These are phyloP conservation scores for Ochotona princeps DNA, from an alignment of 2,113 vertebrate species.

Conservation along the genomic window DNA sequence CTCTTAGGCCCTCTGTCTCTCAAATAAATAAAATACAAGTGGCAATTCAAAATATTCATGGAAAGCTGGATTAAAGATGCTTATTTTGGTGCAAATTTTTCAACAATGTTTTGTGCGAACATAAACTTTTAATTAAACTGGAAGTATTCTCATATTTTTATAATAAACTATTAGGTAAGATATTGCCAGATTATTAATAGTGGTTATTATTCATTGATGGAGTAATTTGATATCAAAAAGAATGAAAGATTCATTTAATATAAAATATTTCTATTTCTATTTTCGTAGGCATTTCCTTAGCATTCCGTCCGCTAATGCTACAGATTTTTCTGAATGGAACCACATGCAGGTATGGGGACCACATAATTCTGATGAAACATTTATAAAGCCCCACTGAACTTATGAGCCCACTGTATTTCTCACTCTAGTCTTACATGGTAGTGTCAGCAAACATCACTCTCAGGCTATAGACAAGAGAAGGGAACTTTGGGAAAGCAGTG, in stretches of 20 bases:
- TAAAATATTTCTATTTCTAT: neutral
- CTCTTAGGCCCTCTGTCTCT: no score
- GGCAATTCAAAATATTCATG: no score
- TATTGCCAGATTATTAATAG: neutral
- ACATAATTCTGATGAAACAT: neutral
- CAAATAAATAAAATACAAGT: no score
- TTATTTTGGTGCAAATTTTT: no score
- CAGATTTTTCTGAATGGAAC: neutral
- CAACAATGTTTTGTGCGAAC: no score
- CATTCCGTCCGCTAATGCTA: neutral
- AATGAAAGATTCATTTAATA: neutral
- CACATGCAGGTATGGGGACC: neutral
- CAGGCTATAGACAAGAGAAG: neutral
- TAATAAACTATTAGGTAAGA: neutral
- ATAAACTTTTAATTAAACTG: no score
- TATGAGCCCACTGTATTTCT: rapidly evolving
- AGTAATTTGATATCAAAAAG: neutral
- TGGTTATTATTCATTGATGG: neutral
- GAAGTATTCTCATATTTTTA: neutral
- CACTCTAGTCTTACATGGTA: neutral
- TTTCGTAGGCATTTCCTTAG: neutral
- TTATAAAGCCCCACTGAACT: neutral
- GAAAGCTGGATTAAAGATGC: no score
- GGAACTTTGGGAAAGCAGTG: neutral
- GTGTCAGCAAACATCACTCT: neutral